Conservation (phyloP, 2,888 invertebrate genomes). For the Drosophila fungiperda region DNA sequence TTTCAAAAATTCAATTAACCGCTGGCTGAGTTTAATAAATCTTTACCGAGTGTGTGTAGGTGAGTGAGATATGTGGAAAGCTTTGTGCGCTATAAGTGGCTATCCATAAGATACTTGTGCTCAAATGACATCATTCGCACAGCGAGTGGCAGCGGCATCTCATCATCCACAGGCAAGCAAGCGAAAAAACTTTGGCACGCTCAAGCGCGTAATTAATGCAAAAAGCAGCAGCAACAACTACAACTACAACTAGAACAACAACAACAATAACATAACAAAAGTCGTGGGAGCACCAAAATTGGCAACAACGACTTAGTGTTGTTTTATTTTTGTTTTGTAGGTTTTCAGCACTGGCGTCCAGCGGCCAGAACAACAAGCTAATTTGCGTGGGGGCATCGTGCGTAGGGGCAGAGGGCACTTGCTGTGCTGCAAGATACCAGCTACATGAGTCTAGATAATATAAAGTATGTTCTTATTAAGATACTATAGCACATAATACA, state of each 20-base stretch:
- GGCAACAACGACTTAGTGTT: slow-evolving; percentile 66
- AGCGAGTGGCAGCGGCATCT: slow-evolving; percentile 53
- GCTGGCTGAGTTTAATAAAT: slow-evolving; percentile 29
- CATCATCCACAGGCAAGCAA: slow-evolving; percentile 52
- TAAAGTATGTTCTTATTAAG: slow-evolving; percentile 22
- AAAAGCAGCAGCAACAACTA: slow-evolving; percentile 46
- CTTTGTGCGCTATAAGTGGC: slow-evolving; percentile 25
- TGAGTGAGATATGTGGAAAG: slow-evolving; percentile 14
- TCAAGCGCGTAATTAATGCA: slow-evolving; percentile 81
- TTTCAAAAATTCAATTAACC: slow-evolving; percentile 51
- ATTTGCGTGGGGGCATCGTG: slow-evolving; percentile 24
- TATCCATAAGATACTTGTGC: slow-evolving; percentile 60
- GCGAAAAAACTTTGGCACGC: slow-evolving; percentile 65
- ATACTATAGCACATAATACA: slow-evolving; percentile 43
- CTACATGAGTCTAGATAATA: slow-evolving; percentile 19
- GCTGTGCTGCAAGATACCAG: slow-evolving; percentile 26
- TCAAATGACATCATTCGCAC: slow-evolving; percentile 72
- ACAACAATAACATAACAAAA: slow-evolving; percentile 41
- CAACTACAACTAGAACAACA: slow-evolving; percentile 7
- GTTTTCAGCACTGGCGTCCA: slow-evolving; percentile 36
- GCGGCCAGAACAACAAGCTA: slow-evolving; percentile 19
- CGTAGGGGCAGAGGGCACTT: slow-evolving; percentile 52
- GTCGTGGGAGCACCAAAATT: slow-evolving; percentile 76
- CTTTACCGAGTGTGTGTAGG: slow-evolving; percentile 5
- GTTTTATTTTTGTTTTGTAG: slow-evolving; percentile 19